Evolutionary conservation across 2,888 invertebrate genomes (phyloP), one percentile per base, ranked within the genome.

Genomic region (Amphipyra tragopoginis): DNA sequence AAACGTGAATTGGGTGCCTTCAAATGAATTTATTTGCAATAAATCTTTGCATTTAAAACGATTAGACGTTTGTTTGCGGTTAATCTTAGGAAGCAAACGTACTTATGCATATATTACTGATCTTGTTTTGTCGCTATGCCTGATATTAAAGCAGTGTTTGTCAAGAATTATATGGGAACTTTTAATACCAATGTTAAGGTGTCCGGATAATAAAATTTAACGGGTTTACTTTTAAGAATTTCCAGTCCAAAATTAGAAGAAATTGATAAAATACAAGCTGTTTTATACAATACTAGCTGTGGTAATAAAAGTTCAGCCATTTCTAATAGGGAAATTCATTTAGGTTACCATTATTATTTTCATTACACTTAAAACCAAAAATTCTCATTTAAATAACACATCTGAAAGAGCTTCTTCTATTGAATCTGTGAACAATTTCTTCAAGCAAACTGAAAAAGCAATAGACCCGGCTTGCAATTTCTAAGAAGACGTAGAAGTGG

Each of bases 1-100:
- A 76, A 78, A 85, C 62, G 38, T 65, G 60, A 50, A 67, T 65
- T 72, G 49, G 67, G 56, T 66, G 65, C 53, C 60, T 64, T 69
- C 52, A 56, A 51, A 45, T 63, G 45, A 60, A 69, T 69, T 65
- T 67, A 69, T 75, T 80, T 59, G 64, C 56, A 44, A 55, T 72
- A 44, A 67, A 58, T 63, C 39, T 54, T 38, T 34, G 50, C 34
- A 5, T 36, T 55, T 47, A 39, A 36, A 63, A 54, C 43, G 21
- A 40, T 56, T 52, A 38, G 43, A 53, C 47, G 15, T 13, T 47
- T 47, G 29, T 58, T 40, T 72, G 49, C 47, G 42, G 6, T 44
- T 8, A 43, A 50, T 21, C 43, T 75, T 48, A 52, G 40, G 54
- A 49, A 57, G 44, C 11, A 60, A 44, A 40, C 14, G 13, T 38